Percentiles rank a stretch among this genome's conserved stretches.
These are phyloP conservation scores for Nothura maculosa DNA, from an alignment of 2,797 vertebrate genomes.

Conservation along the genomic window DNA sequence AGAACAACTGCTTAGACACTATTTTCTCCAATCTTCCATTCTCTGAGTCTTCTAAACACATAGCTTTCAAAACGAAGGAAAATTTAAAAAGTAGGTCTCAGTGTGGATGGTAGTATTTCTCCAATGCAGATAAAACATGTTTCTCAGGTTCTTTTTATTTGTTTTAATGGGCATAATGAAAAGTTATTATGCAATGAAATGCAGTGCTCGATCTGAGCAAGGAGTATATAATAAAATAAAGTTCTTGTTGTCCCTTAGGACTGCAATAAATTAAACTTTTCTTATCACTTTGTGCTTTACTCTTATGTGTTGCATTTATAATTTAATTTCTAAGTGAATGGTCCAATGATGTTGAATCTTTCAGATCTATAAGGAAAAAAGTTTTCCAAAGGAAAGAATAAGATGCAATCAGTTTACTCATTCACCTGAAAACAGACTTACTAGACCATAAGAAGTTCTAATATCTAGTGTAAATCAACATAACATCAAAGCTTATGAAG, in stretches of 20 bases:
- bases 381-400: constrained; percentile 1
- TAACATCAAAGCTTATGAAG: neutral
- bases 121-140: neutral
- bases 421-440: constrained; percentile 22
- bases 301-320: constrained; percentile 17
- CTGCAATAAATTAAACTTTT: constrained; percentile 39
- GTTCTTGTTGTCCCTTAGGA: constrained; percentile 25
- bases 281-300: constrained; percentile 29
- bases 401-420: neutral
- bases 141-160: constrained; percentile 26
- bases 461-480: neutral
- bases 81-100: neutral
- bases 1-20: neutral
- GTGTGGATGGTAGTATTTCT: neutral
- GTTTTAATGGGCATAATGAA: constrained; percentile 50
- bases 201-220: neutral
- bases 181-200: constrained; percentile 26
- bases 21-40: neutral
- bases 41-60: neutral
- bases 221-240: neutral
- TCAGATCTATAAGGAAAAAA: constrained; percentile 3
- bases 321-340: constrained; percentile 27
- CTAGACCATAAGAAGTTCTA: neutral
- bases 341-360: constrained; percentile 1
- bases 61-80: neutral